Conservation (phyloP, 2,888 invertebrate species). For the Hecatera dysodea region DNA sequence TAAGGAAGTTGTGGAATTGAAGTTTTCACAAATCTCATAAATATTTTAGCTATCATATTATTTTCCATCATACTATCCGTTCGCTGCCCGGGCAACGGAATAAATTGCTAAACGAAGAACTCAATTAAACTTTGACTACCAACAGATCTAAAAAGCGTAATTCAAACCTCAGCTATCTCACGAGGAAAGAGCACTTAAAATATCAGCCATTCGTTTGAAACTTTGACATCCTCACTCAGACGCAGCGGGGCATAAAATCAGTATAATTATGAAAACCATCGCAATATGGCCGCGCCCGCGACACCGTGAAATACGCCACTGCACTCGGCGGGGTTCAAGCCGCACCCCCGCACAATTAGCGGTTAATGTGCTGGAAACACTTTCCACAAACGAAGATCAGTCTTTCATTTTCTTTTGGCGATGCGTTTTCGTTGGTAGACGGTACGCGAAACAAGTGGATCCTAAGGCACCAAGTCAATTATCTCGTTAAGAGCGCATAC, state of each 20-base stretch:
- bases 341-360: slow-evolving; percentile 70
- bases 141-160: not conserved
- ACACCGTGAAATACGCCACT: slow-evolving; percentile 65
- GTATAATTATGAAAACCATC: slow-evolving; percentile 64
- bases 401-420: slow-evolving; percentile 73
- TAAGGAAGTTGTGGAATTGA: no score
- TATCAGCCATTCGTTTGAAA: slow-evolving; percentile 42
- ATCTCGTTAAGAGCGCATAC: no score
- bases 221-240: slow-evolving; percentile 43
- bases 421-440: slow-evolving; percentile 21
- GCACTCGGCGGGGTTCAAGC: slow-evolving; percentile 38
- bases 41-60: no score
- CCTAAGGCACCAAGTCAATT: no score
- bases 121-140: slow-evolving; percentile 39
- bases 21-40: not conserved
- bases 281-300: slow-evolving; percentile 48
- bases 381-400: slow-evolving; percentile 67
- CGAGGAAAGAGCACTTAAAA: slow-evolving; percentile 17
- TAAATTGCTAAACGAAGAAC: slow-evolving; percentile 30
- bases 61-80: no score
- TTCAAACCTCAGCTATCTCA: slow-evolving; percentile 6
- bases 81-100: not conserved
- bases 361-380: slow-evolving; percentile 84
- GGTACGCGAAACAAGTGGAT: not conserved
- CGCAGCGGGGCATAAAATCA: slow-evolving; percentile 65